Base-by-base conservation (phyloP, 2,797 vertebrate genomes). In the Eulemur rubriventer region DNA sequence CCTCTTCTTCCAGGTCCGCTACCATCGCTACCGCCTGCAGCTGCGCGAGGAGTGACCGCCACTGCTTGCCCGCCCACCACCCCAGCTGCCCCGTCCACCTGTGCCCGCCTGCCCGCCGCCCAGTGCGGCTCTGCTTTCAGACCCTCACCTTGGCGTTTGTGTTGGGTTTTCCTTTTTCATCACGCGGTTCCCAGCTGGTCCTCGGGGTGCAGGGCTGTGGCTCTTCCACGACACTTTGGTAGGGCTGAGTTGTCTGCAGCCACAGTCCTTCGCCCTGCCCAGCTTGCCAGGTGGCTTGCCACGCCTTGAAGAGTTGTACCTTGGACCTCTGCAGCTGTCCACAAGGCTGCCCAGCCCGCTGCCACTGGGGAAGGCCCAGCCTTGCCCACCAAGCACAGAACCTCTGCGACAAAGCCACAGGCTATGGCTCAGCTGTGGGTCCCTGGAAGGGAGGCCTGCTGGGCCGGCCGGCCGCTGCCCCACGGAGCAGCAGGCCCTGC, bases 1-100 rank as follows among this genome's bases (percentile, higher is more conserved):
- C 99, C 99, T 99, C 98, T 99, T 99, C 99, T 99, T 99, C 99
- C 99, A 99, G 99, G 99, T 99, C 98, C 99, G 99, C 98, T 99
- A 99, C 98, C 99, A 99, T 98, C 99, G 99, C 98, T 99, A 99
- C 99, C 99, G 99, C 98, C 99, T 99, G 98, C 99, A 99, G 99
- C 99, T 99, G 97, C 99, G 99, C 57, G 99, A 99, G 98, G 99
- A 99, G 99, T 99, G 99, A 99, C 89, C 97, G n/a, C 81, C 16
- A 2, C 79, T 46, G 6, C 82, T 90, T 35, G 12, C 16, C 73
- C 2, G 17, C 65, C 93, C 8, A 4, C 88, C 65, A 4, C 75
- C 97, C 94, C 13, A 38, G 35, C 95, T 9, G 2, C 73, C 91
- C 46, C 2, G 16, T 18, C 95, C 86, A 50, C 95, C 82, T 28